Percentiles rank a stretch among this genome's conserved stretches.
Evolutionary conservation across 2,113 vertebrate species (phyloP).

Genomic region (Pelecanus crispus): DNA sequence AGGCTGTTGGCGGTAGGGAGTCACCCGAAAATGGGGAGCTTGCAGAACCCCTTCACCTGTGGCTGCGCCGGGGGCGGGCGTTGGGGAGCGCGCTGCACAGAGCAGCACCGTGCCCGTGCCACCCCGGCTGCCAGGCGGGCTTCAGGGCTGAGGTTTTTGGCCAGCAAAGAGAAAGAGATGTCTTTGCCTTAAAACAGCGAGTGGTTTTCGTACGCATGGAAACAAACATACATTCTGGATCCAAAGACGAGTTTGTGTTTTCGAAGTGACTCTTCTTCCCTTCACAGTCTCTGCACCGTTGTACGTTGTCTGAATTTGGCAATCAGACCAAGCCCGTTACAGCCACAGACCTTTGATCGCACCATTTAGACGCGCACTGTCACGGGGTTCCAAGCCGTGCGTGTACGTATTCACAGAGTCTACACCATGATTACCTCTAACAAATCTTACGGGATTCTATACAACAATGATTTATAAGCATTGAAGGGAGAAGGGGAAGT

Average conservation of each 20-base stretch:
- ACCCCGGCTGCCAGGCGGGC: background rate
- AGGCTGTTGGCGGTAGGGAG: background rate
- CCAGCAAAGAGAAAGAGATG: too few species aligned
- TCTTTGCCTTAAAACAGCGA: background rate
- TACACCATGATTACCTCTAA: background rate
- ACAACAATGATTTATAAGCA: background rate
- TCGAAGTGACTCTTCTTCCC: background rate
- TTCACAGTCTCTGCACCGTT: background rate
- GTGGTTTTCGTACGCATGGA: background rate
- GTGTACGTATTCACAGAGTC: background rate
- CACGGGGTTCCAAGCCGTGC: background rate
- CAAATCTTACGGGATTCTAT: background rate
- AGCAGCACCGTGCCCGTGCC: background rate
- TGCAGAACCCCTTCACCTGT: background rate
- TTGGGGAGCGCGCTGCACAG: background rate
- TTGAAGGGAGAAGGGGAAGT: background rate
- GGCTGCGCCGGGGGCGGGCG: background rate
- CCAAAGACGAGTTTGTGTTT: rapidly evolving
- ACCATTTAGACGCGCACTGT: background rate
- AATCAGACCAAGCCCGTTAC: rapidly evolving
- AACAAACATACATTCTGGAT: background rate
- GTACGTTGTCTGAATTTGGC: background rate
- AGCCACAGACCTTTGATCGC: background rate
- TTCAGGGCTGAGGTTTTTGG: background rate
- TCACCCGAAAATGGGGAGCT: background rate